phyloP scores from a whole-genome alignment of 1,140 invertebrate genomes.

The Xylocopa sonorina region DNA sequence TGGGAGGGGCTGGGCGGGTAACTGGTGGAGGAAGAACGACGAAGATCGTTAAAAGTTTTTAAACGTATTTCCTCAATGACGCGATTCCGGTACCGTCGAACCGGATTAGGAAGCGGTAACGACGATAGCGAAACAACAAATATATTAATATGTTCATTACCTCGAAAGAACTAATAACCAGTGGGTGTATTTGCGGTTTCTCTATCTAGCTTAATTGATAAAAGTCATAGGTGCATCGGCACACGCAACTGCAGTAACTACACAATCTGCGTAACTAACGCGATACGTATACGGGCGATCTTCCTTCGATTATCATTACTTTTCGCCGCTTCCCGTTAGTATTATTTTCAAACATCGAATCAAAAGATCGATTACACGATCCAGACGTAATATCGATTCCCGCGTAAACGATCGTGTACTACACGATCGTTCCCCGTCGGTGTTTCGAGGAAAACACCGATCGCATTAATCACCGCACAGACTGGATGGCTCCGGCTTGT shows the following conservation, averaged over 20 bases:
- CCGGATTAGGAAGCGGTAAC: conserved; percentile 41
- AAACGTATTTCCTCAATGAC: conserved; percentile 18
- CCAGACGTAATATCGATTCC: not conserved
- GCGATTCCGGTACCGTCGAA: conserved; percentile 31
- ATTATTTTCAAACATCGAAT: not conserved
- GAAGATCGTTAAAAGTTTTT: conserved; percentile 38
- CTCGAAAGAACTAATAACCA: conserved; percentile 10
- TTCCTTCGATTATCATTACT: not conserved
- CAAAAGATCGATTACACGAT: not conserved
- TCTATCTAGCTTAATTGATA: not conserved
- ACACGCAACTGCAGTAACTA: too few relatives aligned
- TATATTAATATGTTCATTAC: not conserved
- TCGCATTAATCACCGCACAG: conserved; percentile 17
- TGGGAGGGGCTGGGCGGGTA: too few relatives aligned
- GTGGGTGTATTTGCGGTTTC: not conserved
- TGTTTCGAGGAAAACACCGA: not conserved
- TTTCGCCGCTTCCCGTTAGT: not conserved
- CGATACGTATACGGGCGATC: too few relatives aligned
- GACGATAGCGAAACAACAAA: conserved; percentile 15
- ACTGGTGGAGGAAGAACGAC: not conserved
- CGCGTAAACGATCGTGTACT: not conserved
- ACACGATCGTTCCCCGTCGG: not conserved
- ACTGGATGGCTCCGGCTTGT: not conserved
- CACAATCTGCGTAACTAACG: too few relatives aligned
- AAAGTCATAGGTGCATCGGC: not conserved